phyloP scores from a whole-genome alignment of 1,140 invertebrate species.

The Drosophila melanica region DNA sequence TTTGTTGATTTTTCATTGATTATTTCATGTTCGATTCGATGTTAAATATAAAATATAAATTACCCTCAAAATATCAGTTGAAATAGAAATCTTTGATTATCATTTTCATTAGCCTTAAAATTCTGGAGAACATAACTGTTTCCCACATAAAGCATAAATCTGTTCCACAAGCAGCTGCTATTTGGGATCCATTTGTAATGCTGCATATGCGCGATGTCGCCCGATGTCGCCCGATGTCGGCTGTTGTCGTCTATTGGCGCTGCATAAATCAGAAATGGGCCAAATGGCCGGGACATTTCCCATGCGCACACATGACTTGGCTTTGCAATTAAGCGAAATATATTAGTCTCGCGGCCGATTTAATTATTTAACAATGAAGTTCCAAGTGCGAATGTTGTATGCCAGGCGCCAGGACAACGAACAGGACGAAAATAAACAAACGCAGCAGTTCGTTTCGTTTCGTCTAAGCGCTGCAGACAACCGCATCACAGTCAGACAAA shows the following conservation, averaged over 20 bases:
- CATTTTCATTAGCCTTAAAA: too few relatives aligned
- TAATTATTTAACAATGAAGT: conserved; percentile 84
- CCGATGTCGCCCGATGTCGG: conserved; percentile 12
- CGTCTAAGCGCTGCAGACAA: conserved; percentile 65
- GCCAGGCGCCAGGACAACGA: conserved; percentile 6
- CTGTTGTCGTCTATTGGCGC: conserved; percentile 26
- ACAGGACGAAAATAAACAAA: conserved; percentile 48
- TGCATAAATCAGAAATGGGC: conserved; percentile 63
- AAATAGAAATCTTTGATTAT: background rate
- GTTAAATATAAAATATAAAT: too few relatives aligned
- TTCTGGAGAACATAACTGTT: too few relatives aligned
- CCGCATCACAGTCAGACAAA: conserved; percentile 77
- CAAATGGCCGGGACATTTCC: conserved; percentile 59
- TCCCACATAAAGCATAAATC: background rate
- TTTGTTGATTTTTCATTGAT: conserved; percentile 77
- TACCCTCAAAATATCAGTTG: background rate
- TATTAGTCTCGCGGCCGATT: conserved; percentile 83
- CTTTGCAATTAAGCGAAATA: conserved; percentile 80
- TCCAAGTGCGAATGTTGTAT: conserved; percentile 54
- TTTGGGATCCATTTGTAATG: conserved; percentile 7
- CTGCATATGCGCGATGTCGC: conserved; percentile 30
- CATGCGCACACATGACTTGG: conserved; percentile 56
- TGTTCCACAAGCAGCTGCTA: conserved; percentile 17
- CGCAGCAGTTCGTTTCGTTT: conserved; percentile 25
- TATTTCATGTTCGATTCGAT: conserved; percentile 36